Conservation (phyloP, 2,888 invertebrate species). For the Pantelozetes paolii region DNA sequence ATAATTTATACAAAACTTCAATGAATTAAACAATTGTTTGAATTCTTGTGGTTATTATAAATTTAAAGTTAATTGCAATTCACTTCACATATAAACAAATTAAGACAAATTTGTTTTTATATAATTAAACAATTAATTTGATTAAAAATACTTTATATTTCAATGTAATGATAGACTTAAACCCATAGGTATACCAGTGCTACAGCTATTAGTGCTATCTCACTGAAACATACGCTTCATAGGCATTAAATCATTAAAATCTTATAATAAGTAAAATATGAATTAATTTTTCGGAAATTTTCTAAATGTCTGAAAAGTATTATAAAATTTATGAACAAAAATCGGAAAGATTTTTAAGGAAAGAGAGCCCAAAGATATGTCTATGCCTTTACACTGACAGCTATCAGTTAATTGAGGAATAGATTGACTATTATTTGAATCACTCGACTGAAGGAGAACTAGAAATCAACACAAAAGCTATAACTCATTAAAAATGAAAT, state of each 20-base stretch:
- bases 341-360: background rate
- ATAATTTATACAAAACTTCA: no score
- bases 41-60: no score
- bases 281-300: constrained; percentile 2
- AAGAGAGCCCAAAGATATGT: background rate
- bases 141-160: background rate
- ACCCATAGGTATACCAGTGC: no score
- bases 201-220: constrained; percentile 2
- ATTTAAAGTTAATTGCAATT: no score
- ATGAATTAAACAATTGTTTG: no score
- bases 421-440: constrained; percentile 2
- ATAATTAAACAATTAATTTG: background rate
- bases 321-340: no score
- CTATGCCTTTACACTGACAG: background rate
- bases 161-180: background rate
- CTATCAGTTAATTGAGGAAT: constrained; percentile 12
- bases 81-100: background rate
- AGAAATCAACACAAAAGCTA: background rate
- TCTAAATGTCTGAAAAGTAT: no score
- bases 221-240: background rate
- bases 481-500: background rate
- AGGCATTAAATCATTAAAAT: background rate
- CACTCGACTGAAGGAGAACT: background rate
- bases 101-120: background rate
- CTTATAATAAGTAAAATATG: background rate